Percentiles rank a stretch among this genome's conserved stretches.
Evolutionary conservation across 2,888 invertebrate species (phyloP).

Genomic region (Dorcus hopei): DNA sequence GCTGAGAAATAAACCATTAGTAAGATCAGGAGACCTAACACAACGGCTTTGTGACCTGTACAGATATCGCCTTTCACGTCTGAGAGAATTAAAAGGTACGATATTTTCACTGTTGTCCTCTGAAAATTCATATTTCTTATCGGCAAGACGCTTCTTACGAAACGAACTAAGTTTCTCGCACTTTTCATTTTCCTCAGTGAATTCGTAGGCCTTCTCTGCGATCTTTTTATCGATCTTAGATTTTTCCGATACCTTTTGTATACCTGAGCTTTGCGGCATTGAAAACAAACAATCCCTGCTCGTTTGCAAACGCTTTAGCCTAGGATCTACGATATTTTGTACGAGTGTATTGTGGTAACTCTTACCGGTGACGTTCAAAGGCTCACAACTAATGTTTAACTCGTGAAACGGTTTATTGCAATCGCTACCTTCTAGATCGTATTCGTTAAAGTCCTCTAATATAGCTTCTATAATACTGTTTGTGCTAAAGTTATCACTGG

Average conservation of each 20-base stretch:
- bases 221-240: constrained; percentile 50
- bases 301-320: constrained; percentile 43
- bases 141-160: constrained; percentile 78
- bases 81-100: constrained; percentile 62
- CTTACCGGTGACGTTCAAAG: constrained; percentile 49
- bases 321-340: constrained; percentile 46
- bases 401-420: constrained; percentile 50
- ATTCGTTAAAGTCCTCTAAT: constrained; percentile 49
- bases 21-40: constrained; percentile 44
- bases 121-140: constrained; percentile 89
- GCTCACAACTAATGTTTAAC: constrained; percentile 50
- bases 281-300: constrained; percentile 45
- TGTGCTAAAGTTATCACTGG: constrained; percentile 42
- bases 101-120: constrained; percentile 70
- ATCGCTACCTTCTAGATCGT: constrained; percentile 48
- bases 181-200: constrained; percentile 79
- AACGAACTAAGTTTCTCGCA: constrained; percentile 85
- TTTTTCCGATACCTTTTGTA: constrained; percentile 33
- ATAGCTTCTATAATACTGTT: constrained; percentile 47
- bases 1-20: constrained; percentile 43
- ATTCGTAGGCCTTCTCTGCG: constrained; percentile 79
- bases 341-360: constrained; percentile 48
- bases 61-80: constrained; percentile 46
- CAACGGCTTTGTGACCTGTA: constrained; percentile 39
- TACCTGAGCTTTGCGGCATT: constrained; percentile 40